Base-by-base conservation (phyloP, 2,888 invertebrate species). In the Parthenolecanium corni region DNA sequence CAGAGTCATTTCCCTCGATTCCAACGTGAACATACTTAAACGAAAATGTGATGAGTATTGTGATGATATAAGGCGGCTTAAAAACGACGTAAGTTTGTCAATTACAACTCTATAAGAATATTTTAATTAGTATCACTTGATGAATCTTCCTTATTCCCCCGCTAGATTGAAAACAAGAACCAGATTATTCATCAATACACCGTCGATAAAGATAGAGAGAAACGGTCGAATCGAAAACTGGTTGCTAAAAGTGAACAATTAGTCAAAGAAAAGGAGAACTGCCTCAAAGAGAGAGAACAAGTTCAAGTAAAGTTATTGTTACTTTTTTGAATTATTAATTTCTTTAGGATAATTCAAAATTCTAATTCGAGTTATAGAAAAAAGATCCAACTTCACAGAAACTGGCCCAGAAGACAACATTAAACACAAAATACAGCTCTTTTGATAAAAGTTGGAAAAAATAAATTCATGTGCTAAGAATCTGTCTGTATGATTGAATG, bases 31-130 rank as follows among this genome's bases (percentile, higher is more conserved):
- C 5, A 56, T 58, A 1, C 47, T 69, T 36, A 68, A 69, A 65
- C 66, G 67, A 56, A 68, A 69, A 64, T 25, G 66, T 12, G 67
- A 65, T n/a, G 67, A 67, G 21, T 20, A 2, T 2, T 14, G 14
- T 14, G 21, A 49, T 11, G 49, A 49, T 12, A 21, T 21, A 5
- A 49, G 14, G 3, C 18, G 21, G 21, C 23, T 49, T 18, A 49
- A 23, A 49, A 18, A 21, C 11, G 49, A 49, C 5, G 49, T 49
- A 49, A 21, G 49, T 49, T 5, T 49, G 12, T 21, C 23, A 11
- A 20, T 18, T n/a, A n/a, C n/a, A 20, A 14, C 20, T 44, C n/a
- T 5, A 9, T n/a, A 44, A 1, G 2, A 40, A 14, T 44, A 16
- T 44, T 44, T 5, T 3, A 6, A 44, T 44, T 44, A 18, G 46